Conservation (phyloP, 92 coral and sea anemone species). For the Bergia sp. region DNA sequence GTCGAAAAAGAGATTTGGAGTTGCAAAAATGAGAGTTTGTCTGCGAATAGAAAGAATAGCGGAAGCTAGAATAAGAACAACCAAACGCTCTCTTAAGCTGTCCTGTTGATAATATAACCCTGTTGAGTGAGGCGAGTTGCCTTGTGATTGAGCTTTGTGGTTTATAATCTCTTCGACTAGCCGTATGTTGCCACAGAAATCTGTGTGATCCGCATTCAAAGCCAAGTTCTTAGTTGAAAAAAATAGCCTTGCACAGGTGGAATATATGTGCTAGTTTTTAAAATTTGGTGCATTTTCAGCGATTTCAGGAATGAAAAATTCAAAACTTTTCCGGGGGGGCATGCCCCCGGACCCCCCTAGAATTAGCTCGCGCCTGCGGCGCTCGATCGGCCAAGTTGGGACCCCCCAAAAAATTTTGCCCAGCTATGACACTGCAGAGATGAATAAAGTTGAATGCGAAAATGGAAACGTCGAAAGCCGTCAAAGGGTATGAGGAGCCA, state of each 20-base stretch:
- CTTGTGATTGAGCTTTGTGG: conserved; percentile 1
- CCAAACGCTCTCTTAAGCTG: too few relatives aligned
- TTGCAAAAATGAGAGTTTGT: conserved; percentile 4
- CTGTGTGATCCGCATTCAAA: not conserved
- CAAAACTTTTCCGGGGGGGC: not conserved
- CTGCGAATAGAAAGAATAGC: not conserved
- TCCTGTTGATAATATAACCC: not conserved
- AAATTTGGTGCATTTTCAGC: not conserved
- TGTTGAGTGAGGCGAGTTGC: not conserved
- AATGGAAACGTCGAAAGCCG: too few relatives aligned
- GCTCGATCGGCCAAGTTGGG: too few relatives aligned
- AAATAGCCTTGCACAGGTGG: not conserved
- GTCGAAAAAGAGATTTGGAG: not conserved
- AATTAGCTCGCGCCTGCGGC: too few relatives aligned
- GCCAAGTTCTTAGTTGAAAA: not conserved
- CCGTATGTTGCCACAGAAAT: not conserved
- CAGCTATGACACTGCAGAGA: too few relatives aligned
- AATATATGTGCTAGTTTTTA: too few relatives aligned
- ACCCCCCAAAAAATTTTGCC: too few relatives aligned
- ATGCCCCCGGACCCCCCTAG: not conserved
- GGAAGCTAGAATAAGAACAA: not conserved
- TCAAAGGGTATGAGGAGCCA: too few relatives aligned
- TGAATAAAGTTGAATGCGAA: too few relatives aligned
- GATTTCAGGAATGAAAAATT: not conserved
- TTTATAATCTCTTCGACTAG: not conserved